These are phyloP conservation scores for Acanthochromis polyacanthus DNA, from an alignment of 2,113 vertebrate genomes.

Conservation along the genomic window DNA sequence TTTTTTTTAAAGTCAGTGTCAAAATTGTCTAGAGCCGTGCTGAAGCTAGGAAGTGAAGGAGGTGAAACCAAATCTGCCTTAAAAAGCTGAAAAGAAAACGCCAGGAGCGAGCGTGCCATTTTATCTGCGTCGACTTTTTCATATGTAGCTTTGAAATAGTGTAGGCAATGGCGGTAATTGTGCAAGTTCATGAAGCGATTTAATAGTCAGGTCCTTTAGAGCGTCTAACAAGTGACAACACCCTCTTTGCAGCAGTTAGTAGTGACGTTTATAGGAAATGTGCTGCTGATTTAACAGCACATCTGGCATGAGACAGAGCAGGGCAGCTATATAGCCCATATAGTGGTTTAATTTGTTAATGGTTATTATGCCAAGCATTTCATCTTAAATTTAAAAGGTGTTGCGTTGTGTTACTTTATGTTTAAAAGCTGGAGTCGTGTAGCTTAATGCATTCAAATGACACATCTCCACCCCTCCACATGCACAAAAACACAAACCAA, in stretches of 20 bases:
- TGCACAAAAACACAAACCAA: too few relatives aligned
- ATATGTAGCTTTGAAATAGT: neutral
- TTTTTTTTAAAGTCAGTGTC: neutral
- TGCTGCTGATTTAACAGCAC: conserved; percentile 60
- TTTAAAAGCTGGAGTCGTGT: conserved; percentile 1
- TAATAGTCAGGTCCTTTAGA: conserved; percentile 2
- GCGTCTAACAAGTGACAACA: conserved; percentile 16
- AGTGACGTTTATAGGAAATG: conserved; percentile 50
- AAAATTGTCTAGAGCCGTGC: neutral
- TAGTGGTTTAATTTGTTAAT: conserved; percentile 40
- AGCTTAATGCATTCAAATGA: neutral
- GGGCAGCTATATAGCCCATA: conserved; percentile 8
- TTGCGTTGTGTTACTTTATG: neutral
- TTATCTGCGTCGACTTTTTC: neutral
- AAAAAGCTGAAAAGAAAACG: neutral
- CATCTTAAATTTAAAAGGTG: conserved; percentile 10
- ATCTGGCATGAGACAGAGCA: conserved; percentile 34
- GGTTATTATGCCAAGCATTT: conserved; percentile 27
- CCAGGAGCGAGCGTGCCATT: too few relatives aligned
- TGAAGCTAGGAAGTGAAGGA: neutral
- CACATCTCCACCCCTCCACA: neutral
- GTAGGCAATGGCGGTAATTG: neutral
- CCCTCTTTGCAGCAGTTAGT: conserved; percentile 31
- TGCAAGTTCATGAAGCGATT: neutral
- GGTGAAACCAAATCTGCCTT: neutral